Evolutionary conservation across 2,113 vertebrate genomes (phyloP).

Genomic region (Pomatostomus ruficeps): DNA sequence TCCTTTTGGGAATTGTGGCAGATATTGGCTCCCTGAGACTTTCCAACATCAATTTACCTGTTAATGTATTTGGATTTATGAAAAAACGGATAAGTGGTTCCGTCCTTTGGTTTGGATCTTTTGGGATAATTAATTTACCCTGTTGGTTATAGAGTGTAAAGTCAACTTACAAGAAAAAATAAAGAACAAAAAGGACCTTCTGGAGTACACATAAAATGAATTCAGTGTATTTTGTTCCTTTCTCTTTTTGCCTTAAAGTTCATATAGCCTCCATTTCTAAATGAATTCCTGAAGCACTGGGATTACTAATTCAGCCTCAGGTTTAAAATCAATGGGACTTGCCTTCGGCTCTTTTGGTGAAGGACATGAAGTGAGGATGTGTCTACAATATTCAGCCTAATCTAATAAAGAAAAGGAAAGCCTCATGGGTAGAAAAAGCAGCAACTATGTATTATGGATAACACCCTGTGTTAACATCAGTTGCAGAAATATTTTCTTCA

Average conservation of each 20-base stretch:
- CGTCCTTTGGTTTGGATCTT: neutral
- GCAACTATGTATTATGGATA: neutral
- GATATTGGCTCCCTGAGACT: neutral
- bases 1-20: neutral
- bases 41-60: neutral
- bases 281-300: neutral
- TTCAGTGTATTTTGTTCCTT: neutral
- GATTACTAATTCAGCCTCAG: neutral
- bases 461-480: neutral
- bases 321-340: neutral
- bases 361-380: neutral
- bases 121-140: neutral
- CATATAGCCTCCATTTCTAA: neutral
- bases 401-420: neutral
- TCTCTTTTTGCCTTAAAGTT: neutral
- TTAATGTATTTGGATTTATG: neutral
- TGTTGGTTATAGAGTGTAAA: neutral
- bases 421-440: neutral
- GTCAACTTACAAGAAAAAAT: neutral
- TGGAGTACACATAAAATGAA: neutral
- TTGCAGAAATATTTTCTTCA: neutral
- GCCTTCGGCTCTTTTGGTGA: neutral
- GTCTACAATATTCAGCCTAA: neutral
- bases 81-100: neutral
- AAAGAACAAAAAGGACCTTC: neutral